Percentiles rank a stretch among this genome's conserved stretches.
Conservation (phyloP, 2,113 vertebrate species). For the Burhinus bistriatus region DNA sequence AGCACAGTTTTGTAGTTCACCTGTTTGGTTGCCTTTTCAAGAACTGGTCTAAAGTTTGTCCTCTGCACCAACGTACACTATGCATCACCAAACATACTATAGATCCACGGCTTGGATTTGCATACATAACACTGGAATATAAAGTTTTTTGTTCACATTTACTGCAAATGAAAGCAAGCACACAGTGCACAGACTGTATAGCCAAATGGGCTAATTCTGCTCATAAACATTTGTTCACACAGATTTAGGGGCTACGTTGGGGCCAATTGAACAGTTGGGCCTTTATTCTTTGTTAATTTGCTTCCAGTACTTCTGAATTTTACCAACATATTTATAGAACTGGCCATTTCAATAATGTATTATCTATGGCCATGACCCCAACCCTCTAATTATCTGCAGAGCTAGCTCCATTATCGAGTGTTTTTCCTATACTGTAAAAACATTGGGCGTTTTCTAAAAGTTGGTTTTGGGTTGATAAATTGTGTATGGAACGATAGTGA, state of each 20-base stretch:
- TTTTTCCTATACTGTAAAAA: not conserved
- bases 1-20: not conserved
- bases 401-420: not conserved
- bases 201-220: not conserved
- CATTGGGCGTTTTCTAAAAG: not conserved
- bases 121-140: not conserved
- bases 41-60: not conserved
- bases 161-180: not conserved
- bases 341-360: not conserved
- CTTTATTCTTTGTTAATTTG: not conserved
- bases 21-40: not conserved
- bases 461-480: not conserved
- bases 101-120: not conserved
- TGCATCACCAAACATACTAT: not conserved
- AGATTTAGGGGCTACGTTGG: not conserved
- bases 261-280: not conserved
- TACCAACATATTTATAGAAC: not conserved
- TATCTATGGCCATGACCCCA: not conserved
- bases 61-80: rapidly evolving
- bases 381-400: not conserved
- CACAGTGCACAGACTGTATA: not conserved
- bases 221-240: not conserved
- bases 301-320: not conserved
- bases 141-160: not conserved
- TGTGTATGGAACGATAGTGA: not conserved